These are phyloP conservation scores for Myotis pilosus DNA, from an alignment of 2,797 vertebrate genomes.

Conservation along the genomic window DNA sequence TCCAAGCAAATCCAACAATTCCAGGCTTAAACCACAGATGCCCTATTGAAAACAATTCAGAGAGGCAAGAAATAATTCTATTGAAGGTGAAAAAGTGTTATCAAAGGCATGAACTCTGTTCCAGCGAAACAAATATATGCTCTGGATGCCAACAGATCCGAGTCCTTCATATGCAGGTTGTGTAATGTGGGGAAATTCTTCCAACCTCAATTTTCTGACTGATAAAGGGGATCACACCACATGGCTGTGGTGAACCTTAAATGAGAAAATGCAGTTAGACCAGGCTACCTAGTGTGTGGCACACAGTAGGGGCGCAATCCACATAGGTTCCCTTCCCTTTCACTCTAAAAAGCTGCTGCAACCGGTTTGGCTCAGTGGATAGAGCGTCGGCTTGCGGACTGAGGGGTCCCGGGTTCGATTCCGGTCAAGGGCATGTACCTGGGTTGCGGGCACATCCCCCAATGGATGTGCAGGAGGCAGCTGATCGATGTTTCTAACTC, in stretches of 20 bases:
- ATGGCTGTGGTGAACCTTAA: background rate
- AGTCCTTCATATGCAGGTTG: background rate
- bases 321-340: background rate
- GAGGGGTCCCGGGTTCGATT: no score
- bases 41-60: background rate
- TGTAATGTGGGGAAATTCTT: background rate
- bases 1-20: background rate
- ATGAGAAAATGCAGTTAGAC: background rate
- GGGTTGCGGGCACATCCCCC: no score
- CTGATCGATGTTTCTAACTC: no score
- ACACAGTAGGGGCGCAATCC: background rate
- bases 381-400: no score
- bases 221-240: background rate
- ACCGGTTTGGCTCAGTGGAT: no score
- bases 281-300: background rate
- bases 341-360: background rate
- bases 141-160: background rate
- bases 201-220: background rate
- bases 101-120: background rate
- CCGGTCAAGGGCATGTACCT: no score
- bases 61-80: background rate
- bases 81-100: background rate
- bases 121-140: background rate
- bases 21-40: background rate
- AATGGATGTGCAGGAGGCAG: no score